Percentiles rank a stretch among this genome's conserved stretches.
These are phyloP conservation scores for Liparis tanakae DNA, from an alignment of 2,797 vertebrate genomes.

Conservation along the genomic window DNA sequence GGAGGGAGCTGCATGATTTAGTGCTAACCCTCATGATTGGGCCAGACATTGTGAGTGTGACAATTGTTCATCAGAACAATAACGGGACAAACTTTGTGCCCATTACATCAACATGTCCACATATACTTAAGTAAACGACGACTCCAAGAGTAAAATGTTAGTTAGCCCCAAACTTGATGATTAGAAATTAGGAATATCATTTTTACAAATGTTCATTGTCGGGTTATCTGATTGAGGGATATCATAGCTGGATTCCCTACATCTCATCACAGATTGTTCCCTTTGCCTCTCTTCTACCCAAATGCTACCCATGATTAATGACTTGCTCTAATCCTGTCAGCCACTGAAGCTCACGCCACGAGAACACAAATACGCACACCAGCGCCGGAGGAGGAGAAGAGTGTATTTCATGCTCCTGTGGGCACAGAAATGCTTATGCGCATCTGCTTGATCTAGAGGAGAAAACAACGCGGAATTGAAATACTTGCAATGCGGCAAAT, in stretches of 20 bases:
- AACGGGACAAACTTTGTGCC: not conserved
- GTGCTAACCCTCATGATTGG: slow-evolving; percentile 28
- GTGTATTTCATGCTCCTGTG: slow-evolving; percentile 46
- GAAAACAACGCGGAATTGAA: slow-evolving; percentile 27
- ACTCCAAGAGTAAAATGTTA: not conserved
- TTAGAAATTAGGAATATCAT: not conserved
- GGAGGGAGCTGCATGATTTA: slow-evolving; percentile 51
- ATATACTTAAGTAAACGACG: slow-evolving; percentile 7
- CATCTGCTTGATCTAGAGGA: slow-evolving; percentile 32
- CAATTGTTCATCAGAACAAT: slow-evolving; percentile 12
- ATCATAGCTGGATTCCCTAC: slow-evolving; percentile 16
- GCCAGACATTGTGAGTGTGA: slow-evolving; percentile 35
- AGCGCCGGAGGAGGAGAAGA: slow-evolving; percentile 27
- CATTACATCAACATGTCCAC: not conserved
- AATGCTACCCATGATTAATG: slow-evolving; percentile 63
- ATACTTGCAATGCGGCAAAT: not conserved
- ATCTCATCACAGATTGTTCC: slow-evolving; percentile 31
- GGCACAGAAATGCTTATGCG: slow-evolving; percentile 31
- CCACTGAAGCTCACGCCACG: slow-evolving; percentile 22
- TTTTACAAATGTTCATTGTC: not conserved
- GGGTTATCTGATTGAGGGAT: not conserved
- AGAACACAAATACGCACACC: not conserved
- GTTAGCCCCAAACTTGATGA: not conserved
- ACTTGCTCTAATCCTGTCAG: slow-evolving; percentile 60
- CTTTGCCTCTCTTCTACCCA: slow-evolving; percentile 23